phyloP scores from a whole-genome alignment of 2,888 invertebrate genomes.

The Chrysina gloriosa region DNA sequence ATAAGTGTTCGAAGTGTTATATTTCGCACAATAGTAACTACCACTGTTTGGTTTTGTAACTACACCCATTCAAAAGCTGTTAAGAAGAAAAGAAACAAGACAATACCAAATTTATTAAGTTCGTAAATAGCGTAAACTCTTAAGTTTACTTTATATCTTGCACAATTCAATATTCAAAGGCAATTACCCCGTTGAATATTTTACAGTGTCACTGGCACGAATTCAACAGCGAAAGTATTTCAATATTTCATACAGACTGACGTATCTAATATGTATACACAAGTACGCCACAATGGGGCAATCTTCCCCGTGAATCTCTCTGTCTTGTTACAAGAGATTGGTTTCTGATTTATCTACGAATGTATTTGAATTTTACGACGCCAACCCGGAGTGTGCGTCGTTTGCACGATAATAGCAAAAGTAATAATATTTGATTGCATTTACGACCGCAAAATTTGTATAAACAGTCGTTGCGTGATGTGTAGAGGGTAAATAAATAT shows the following conservation, averaged over 20 bases:
- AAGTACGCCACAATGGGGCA: constrained; percentile 10
- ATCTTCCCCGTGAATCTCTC: constrained; percentile 15
- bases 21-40: too few relatives aligned
- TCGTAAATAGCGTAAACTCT: not conserved
- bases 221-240: constrained; percentile 18
- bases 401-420: constrained; percentile 15
- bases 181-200: constrained; percentile 14
- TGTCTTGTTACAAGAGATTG: constrained; percentile 26
- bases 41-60: too few relatives aligned
- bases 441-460: constrained; percentile 10
- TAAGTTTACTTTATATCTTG: not conserved
- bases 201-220: not conserved
- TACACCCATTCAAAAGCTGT: too few relatives aligned
- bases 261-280: constrained; percentile 18
- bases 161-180: constrained; percentile 17
- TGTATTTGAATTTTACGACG: constrained; percentile 16
- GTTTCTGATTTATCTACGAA: constrained; percentile 23
- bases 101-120: not conserved
- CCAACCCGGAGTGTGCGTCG: constrained; percentile 10
- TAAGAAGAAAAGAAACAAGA: too few relatives aligned
- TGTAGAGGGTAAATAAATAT: constrained; percentile 12
- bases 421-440: constrained; percentile 32
- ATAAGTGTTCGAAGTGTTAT: too few relatives aligned
- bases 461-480: not conserved
- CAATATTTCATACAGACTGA: constrained; percentile 26